These are phyloP conservation scores for Trachelus stipa DNA, from an alignment of 2,888 invertebrate species.

Conservation along the genomic window DNA sequence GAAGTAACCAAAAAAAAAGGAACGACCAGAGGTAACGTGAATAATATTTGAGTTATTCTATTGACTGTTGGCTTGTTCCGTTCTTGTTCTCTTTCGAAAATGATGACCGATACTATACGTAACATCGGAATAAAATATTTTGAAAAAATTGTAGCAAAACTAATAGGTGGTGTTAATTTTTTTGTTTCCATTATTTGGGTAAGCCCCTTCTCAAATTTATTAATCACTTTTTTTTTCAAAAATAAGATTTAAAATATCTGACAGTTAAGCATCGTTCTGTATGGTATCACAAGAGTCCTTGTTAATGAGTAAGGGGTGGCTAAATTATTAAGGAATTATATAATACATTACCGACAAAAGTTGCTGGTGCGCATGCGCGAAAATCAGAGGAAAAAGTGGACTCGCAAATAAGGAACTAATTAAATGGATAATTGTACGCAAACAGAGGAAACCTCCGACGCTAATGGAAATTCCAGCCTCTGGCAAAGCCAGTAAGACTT, in stretches of 20 bases:
- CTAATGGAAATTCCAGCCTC: constrained; percentile 43
- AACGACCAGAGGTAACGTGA: no score
- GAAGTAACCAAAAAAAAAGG: no score
- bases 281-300: neutral
- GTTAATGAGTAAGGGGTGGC: neutral
- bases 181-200: no score
- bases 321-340: neutral
- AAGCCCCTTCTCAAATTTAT: no score
- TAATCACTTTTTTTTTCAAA: neutral
- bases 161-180: no score
- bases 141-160: neutral
- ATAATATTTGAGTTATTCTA: no score
- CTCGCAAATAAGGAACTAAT: constrained; percentile 42
- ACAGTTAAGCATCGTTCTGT: neutral
- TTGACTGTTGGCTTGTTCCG: no score
- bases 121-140: neutral
- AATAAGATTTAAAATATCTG: no score
- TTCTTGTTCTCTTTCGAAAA: no score
- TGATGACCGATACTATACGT: no score
- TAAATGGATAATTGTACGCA: constrained; percentile 41
- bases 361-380: neutral
- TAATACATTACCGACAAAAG: neutral
- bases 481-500: constrained; percentile 13
- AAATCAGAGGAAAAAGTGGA: constrained; percentile 13
- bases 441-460: constrained; percentile 31